Conservation (phyloP, 2,113 vertebrate species). For the Tychaedon coryphoeus region DNA sequence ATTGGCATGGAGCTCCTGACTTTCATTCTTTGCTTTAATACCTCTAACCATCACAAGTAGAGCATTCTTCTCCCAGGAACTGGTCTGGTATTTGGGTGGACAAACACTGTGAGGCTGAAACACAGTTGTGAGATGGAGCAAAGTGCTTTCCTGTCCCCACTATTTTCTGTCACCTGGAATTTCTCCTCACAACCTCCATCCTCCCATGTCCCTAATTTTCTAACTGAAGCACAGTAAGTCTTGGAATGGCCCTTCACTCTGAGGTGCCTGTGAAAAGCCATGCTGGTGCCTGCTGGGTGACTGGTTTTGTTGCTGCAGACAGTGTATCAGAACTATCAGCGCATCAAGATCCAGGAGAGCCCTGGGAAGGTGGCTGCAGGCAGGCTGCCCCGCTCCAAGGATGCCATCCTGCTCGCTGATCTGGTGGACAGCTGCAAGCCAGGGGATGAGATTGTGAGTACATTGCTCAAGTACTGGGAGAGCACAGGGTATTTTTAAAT, state of each 20-base stretch:
- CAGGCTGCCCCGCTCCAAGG: conserved; percentile 93
- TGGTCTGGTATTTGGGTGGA: background rate
- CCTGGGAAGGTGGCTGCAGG: conserved; percentile 94
- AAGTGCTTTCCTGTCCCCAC: background rate
- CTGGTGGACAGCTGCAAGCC: conserved; percentile 96
- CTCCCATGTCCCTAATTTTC: background rate
- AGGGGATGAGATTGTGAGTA: conserved; percentile 94
- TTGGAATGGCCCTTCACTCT: background rate
- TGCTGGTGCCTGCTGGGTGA: background rate
- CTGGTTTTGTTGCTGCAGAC: conserved; percentile 73
- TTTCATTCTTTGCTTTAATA: background rate
- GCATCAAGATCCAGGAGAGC: conserved; percentile 96
- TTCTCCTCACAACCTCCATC: background rate
- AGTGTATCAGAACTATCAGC: conserved; percentile 96
- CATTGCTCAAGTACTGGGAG: background rate
- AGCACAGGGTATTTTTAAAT: background rate
- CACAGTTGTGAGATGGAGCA: background rate
- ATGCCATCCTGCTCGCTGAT: conserved; percentile 92
- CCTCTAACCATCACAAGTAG: background rate
- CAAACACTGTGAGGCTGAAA: background rate
- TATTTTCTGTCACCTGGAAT: background rate
- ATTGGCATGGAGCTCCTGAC: background rate
- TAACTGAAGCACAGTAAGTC: background rate
- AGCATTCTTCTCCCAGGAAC: background rate
- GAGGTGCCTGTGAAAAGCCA: background rate